Conservation (phyloP, 2,113 vertebrate species). For the Ammodramus savannarum region DNA sequence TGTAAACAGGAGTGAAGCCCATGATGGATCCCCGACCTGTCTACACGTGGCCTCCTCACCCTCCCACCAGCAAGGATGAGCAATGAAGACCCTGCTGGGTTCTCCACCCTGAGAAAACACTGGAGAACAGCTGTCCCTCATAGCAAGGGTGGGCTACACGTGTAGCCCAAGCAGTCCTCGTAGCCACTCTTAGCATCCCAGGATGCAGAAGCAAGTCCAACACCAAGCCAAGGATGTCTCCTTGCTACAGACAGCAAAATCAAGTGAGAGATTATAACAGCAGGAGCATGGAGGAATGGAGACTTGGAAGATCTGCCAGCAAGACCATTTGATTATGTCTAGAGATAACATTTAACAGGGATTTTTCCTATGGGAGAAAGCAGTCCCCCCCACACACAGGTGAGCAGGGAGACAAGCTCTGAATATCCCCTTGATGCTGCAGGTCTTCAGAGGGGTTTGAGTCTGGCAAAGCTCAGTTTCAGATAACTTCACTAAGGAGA, state of each 20-base stretch:
- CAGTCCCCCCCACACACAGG: accelerated
- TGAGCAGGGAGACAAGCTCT: background rate
- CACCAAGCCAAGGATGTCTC: background rate
- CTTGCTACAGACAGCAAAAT: background rate
- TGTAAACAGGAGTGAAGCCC: slow-evolving; percentile 10
- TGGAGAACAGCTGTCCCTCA: background rate
- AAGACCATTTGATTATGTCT: background rate
- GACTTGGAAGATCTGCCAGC: background rate
- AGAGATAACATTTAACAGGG: background rate
- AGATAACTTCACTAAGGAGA: background rate
- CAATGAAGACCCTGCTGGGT: background rate
- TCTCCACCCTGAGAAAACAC: slow-evolving; percentile 3
- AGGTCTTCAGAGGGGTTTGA: background rate
- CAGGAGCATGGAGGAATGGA: background rate
- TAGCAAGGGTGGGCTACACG: background rate
- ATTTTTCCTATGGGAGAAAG: background rate
- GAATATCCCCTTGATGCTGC: background rate
- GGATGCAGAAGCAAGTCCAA: background rate
- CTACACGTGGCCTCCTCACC: background rate
- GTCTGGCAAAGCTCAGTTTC: background rate
- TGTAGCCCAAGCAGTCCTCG: background rate
- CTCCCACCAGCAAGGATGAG: background rate
- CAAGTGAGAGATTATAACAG: background rate
- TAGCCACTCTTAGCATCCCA: accelerated
- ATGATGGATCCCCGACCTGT: background rate